A percentile compares a stretch with the other conserved stretches of the same genome.
phyloP scores from a whole-genome alignment of 2,888 invertebrate genomes.

The Archaeoteleia sp. region DNA sequence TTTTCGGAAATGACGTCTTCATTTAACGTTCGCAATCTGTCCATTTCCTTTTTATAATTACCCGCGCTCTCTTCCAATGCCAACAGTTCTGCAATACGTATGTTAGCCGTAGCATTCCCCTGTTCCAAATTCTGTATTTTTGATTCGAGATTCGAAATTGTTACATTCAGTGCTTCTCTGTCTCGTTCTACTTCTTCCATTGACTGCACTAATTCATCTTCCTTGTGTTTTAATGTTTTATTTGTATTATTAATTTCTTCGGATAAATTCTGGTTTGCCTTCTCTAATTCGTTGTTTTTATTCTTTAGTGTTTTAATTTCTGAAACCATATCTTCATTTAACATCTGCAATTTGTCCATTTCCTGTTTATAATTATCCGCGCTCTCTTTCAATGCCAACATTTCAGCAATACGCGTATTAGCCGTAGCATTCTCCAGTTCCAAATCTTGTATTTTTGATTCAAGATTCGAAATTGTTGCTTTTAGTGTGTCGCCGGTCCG shows the following conservation, averaged over 20 bases:
- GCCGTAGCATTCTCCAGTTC: slow-evolving; percentile 19
- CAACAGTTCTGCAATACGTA: slow-evolving; percentile 11
- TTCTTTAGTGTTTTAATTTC: slow-evolving; percentile 52
- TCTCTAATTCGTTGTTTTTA: slow-evolving; percentile 48
- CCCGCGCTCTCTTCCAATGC: slow-evolving; percentile 15
- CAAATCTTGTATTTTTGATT: slow-evolving; percentile 24
- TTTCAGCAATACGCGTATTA: neutral
- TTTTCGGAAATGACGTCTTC: slow-evolving; percentile 9
- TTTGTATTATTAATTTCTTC: slow-evolving; percentile 29
- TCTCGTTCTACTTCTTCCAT: too few species aligned
- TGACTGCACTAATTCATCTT: neutral
- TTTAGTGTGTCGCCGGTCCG: too few species aligned
- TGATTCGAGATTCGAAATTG: slow-evolving; percentile 17
- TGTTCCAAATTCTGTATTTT: slow-evolving; percentile 45
- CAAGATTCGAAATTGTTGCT: neutral
- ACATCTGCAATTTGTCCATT: slow-evolving; percentile 41
- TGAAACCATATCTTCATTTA: slow-evolving; percentile 30
- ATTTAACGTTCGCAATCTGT: slow-evolving; percentile 27
- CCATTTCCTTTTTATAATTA: slow-evolving; percentile 35
- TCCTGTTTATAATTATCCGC: slow-evolving; percentile 29
- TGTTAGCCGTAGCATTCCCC: slow-evolving; percentile 31
- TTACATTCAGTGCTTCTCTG: too few species aligned
- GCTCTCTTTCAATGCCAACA: neutral
- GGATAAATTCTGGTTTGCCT: slow-evolving; percentile 26
- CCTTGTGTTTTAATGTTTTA: slow-evolving; percentile 6